Percentiles rank a stretch among this genome's conserved stretches.
Conservation (phyloP, 92 coral and sea anemone species). For the Porites cylindrica region DNA sequence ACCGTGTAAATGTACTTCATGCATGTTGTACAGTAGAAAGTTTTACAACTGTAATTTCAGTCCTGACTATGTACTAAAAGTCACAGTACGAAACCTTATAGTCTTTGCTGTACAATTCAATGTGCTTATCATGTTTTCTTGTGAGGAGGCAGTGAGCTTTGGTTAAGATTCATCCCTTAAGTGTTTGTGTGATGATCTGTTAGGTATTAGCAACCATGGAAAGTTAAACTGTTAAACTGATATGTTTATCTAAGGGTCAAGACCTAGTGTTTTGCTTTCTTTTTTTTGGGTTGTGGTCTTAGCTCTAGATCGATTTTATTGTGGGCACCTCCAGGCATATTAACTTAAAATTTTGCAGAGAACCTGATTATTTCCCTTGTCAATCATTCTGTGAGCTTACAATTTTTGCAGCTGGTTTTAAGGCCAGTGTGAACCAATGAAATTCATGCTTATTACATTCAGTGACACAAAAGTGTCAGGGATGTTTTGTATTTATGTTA, state of each 20-base stretch:
- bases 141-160: not conserved
- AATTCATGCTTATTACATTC: slow-evolving; percentile 10
- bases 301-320: not conserved
- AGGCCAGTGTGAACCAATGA: slow-evolving; percentile 18
- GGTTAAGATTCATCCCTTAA: not conserved
- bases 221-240: no score
- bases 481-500: slow-evolving; percentile 34
- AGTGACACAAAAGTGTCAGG: slow-evolving; percentile 21
- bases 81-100: not conserved
- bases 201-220: not conserved
- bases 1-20: no score
- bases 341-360: slow-evolving; percentile 6
- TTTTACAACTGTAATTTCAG: no score
- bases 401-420: slow-evolving; percentile 31
- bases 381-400: slow-evolving; percentile 2
- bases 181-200: not conserved
- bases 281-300: not conserved
- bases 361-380: slow-evolving; percentile 35
- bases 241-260: not conserved
- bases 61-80: no score
- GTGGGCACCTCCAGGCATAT: not conserved
- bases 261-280: not conserved
- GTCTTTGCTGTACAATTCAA: not conserved
- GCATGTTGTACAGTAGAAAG: no score
- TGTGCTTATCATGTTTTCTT: not conserved